Conservation (phyloP, 2,888 invertebrate species). For the Spisula solida region DNA sequence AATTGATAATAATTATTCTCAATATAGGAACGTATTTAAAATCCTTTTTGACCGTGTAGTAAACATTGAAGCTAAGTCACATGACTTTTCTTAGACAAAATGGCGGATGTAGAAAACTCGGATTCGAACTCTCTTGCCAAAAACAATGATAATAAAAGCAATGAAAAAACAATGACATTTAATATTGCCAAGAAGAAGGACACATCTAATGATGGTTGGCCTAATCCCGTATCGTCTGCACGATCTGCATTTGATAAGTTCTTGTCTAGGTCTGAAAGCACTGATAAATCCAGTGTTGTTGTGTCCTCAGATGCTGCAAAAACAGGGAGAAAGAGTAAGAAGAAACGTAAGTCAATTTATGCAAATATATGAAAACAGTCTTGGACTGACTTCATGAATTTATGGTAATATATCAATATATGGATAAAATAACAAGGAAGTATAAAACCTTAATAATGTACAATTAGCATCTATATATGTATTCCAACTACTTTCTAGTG, state of each 20-base stretch:
- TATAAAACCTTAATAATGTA: too few relatives aligned
- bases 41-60: background rate
- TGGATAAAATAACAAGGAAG: too few relatives aligned
- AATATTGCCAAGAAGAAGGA: constrained; percentile 34
- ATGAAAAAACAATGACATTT: constrained; percentile 28
- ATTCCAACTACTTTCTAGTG: too few relatives aligned
- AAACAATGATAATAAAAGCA: constrained; percentile 53
- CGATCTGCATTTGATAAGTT: constrained; percentile 62
- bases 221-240: constrained; percentile 61
- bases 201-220: constrained; percentile 32
- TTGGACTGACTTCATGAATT: too few relatives aligned
- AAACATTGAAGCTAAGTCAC: constrained; percentile 27
- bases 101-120: constrained; percentile 72
- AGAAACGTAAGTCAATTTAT: constrained; percentile 46
- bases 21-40: too few relatives aligned
- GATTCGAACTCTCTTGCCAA: constrained; percentile 62
- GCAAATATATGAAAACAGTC: too few relatives aligned
- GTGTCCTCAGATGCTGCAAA: background rate
- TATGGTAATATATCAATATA: too few relatives aligned
- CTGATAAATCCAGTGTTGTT: constrained; percentile 37
- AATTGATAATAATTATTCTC: too few relatives aligned
- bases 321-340: constrained; percentile 23
- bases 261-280: constrained; percentile 60
- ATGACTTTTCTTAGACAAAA: constrained; percentile 67
- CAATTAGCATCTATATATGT: too few relatives aligned